Base-by-base conservation (phyloP, 2,113 vertebrate genomes). In the Ailurus styani region DNA sequence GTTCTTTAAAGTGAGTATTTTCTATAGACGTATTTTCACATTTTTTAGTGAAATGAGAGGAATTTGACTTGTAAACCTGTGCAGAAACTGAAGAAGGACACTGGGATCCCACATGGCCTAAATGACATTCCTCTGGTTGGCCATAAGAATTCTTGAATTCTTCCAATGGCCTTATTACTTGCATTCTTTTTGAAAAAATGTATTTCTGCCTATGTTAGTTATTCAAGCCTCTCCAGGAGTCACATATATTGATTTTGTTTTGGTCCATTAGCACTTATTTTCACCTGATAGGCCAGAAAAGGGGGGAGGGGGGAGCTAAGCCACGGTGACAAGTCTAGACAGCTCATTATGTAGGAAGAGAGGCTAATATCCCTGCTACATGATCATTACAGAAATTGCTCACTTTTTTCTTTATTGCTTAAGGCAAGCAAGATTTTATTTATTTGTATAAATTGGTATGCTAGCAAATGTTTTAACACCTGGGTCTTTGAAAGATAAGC, bases 321-420 rank as follows among this genome's bases (percentile, higher is more conserved):
- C 18, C 70, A 50, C 10, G 66, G 4, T 1, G 7, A 12, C 25
- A 5, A 2, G 18, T 17, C 1, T 21, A 18, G 68, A 72, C 2
- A 13, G 29, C 23, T 50, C 9, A 2, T 78, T 79, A n/a, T 20
- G 27, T 13, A 25, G 27, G n/a, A 87, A 83, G 6, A 62, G 6
- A 8, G 14, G 9, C 12, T 20, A 45, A 10, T 42, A 2, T 55
- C 25, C 64, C 31, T 50, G 12, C 18, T 27, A 86, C 31, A n/a
- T 5, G 12, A 23, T 40, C 25, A 5, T 14, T 20, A 29, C 42
- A 79, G 4, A 75, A 72, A 95, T 34, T 17, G 40, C 1, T 83
- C 21, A 57, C 2, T 66, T 4, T 2, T 52, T 37, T 57, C 1
- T 7, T 15, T 55, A 29, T 18, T 86, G 20, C 18, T 7, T 8